Percentiles rank a stretch among this genome's conserved stretches.
Evolutionary conservation across 2,797 vertebrate genomes (phyloP).

Genomic region (Cuculus canorus): DNA sequence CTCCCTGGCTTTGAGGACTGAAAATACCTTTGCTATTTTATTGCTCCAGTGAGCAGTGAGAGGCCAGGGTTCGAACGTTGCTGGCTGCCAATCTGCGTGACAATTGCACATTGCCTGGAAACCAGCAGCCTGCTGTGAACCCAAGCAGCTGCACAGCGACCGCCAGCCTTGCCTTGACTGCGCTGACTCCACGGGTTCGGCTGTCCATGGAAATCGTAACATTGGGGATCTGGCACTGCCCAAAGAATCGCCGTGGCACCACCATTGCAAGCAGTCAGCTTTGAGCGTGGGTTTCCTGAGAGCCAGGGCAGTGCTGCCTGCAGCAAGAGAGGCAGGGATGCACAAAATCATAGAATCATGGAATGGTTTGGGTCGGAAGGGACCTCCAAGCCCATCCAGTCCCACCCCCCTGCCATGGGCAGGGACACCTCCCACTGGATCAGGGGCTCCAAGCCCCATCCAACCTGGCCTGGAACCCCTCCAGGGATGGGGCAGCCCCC

Average conservation of each 20-base stretch:
- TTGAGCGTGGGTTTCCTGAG: background rate
- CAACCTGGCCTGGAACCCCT: no score
- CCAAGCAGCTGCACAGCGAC: accelerated
- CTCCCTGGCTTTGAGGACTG: background rate
- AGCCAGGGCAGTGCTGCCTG: background rate
- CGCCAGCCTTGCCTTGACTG: background rate
- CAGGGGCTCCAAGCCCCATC: no score
- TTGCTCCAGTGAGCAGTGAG: constrained; percentile 28
- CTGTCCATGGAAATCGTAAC: background rate
- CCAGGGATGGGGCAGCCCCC: no score
- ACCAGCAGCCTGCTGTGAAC: background rate
- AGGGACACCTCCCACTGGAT: no score
- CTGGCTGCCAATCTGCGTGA: background rate
- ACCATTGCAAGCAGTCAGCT: background rate
- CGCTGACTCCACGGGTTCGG: background rate
- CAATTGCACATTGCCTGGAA: background rate
- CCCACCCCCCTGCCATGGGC: no score
- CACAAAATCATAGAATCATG: background rate
- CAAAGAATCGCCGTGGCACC: background rate
- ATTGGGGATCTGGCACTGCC: background rate
- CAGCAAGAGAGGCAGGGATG: background rate
- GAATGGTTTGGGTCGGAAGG: no score
- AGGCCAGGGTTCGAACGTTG: background rate
- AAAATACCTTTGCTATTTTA: constrained; percentile 3
- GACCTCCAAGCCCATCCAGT: no score